Percentiles rank a stretch among this genome's conserved stretches.
phyloP scores from a whole-genome alignment of 2,888 invertebrate genomes.

The Cephus spinipes region DNA sequence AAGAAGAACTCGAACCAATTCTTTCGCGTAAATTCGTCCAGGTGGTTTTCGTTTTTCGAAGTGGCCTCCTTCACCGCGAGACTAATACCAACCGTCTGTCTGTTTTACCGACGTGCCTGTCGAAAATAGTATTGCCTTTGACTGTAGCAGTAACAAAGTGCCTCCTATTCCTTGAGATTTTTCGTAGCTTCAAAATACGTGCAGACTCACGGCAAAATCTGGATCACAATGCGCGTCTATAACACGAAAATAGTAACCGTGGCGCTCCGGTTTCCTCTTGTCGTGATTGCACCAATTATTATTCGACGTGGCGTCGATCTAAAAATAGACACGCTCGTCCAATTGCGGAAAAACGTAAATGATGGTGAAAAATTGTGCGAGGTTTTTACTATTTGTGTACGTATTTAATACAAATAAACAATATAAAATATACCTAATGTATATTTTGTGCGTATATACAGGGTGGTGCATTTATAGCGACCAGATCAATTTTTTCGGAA shows the following conservation, averaged over 20 bases:
- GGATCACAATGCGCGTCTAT: constrained; percentile 32
- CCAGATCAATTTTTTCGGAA: too few relatives aligned
- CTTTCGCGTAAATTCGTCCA: background rate
- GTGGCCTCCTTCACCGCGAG: background rate
- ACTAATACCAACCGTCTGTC: background rate
- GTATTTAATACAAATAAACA: too few relatives aligned
- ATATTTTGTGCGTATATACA: too few relatives aligned
- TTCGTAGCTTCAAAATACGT: background rate
- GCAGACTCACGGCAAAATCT: constrained; percentile 23
- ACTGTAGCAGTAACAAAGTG: background rate
- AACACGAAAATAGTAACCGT: constrained; percentile 42
- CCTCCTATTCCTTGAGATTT: background rate
- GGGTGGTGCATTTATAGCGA: too few relatives aligned
- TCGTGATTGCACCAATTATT: constrained; percentile 39
- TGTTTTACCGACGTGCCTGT: background rate
- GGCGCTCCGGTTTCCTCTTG: constrained; percentile 35
- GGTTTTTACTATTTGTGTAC: background rate
- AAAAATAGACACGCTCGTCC: constrained; percentile 29
- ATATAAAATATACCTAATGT: too few relatives aligned
- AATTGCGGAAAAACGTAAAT: constrained; percentile 28
- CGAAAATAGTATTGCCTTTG: background rate
- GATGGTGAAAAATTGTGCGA: background rate
- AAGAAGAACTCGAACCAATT: background rate
- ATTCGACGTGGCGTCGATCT: constrained; percentile 19
- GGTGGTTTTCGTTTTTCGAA: background rate